phyloP scores from a whole-genome alignment of 2,113 vertebrate genomes.

The Oncorhynchus clarkii region DNA sequence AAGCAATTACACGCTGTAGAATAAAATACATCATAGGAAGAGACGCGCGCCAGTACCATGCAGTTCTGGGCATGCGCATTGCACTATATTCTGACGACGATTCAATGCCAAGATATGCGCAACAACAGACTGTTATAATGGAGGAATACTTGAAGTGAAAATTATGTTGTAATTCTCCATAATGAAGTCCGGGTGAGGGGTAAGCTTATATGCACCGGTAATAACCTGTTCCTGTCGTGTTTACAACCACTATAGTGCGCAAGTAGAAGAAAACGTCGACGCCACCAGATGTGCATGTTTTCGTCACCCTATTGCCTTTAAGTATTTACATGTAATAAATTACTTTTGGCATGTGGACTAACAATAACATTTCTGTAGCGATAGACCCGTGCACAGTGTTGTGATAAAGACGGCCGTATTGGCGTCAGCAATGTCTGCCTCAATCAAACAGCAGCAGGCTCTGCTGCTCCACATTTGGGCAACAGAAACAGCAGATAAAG shows the following conservation, averaged over 20 bases:
- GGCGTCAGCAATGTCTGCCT: not conserved
- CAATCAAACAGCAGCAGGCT: not conserved
- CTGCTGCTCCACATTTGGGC: not conserved
- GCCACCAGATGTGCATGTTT: not conserved
- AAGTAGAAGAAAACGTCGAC: slow-evolving; percentile 3
- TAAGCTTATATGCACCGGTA: not conserved
- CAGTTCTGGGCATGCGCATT: not conserved
- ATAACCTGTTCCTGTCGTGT: not conserved
- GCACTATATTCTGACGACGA: not conserved
- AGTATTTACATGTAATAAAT: not conserved
- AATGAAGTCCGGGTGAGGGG: slow-evolving; percentile 20
- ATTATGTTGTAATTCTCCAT: not conserved
- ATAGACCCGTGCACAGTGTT: too few relatives aligned
- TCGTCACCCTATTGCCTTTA: not conserved
- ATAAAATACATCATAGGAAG: not conserved
- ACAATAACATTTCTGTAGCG: too few relatives aligned
- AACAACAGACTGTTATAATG: not conserved
- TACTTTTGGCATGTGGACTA: not conserved
- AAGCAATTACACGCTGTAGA: not conserved
- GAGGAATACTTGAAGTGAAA: not conserved
- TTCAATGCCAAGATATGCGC: slow-evolving; percentile 8
- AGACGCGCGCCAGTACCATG: not conserved
- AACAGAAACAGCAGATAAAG: not conserved
- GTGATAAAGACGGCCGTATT: too few relatives aligned
- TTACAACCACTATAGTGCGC: slow-evolving; percentile 6